Evolutionary conservation across 2,113 vertebrate species (phyloP), one percentile per base, ranked within the genome.

Genomic region (Synchiropus splendidus): DNA sequence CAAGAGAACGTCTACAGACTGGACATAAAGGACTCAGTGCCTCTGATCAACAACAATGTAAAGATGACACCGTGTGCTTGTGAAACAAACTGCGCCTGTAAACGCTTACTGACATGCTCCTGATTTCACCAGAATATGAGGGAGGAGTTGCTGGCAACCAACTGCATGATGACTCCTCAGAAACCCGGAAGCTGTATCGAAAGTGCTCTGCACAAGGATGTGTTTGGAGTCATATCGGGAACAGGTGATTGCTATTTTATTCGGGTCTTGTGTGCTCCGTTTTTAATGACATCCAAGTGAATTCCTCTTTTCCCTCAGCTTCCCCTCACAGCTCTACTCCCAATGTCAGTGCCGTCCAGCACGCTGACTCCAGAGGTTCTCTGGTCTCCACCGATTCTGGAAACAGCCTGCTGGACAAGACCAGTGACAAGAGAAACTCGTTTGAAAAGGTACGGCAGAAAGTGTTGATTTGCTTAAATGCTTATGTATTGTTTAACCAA

Each of bases 351-450:
- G 86, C 85, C 0, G 91, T 92, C 60, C 87, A 86, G 36, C 90
- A 88, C 0, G 88, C 92, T 2, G 95, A 95, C 65, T 97, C 94
- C n/a, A 86, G 93, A 70, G 90, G 91, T 14, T 98, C 95, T 10
- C 86, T 98, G 43, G 75, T 94, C 70, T 98, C 93, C 78, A 97
- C 92, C 0, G 95, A 98, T 74, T 98, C 95, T 0, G 90, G 88
- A 48, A 94, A 84, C 81, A 93, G 93, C 71, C 79, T 98, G 17
- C 83, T 83, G 50, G 95, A 97, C 68, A 92, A 87, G 67, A 89
- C 80, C 32, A 83, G 75, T 6, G 92, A 97, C 42, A 93, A 87
- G 66, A 90, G 81, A 72, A 89, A 88, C 70, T 93, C 87, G 6
- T 76, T 94, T 59, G 95, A 98, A 43, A 98, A 98, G 94, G 95